Conservation (phyloP, 2,113 vertebrate genomes). For the Sinocyclocheilus grahami region DNA sequence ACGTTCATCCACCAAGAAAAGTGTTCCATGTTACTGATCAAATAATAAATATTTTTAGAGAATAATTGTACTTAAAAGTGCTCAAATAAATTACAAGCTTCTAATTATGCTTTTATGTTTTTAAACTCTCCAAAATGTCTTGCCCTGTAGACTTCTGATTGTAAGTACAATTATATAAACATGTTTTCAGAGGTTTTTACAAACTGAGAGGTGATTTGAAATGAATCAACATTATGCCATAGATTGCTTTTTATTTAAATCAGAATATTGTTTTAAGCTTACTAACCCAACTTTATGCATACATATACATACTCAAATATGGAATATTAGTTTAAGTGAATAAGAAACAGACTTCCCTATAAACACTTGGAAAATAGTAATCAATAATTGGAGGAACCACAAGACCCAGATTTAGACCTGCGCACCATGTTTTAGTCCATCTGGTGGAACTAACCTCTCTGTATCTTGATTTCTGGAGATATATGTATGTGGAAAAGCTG, state of each 20-base stretch:
- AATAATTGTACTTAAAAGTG: not conserved
- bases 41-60: not conserved
- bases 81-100: not conserved
- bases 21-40: not conserved
- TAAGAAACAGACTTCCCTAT: not conserved
- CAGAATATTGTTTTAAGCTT: not conserved
- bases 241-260: not conserved
- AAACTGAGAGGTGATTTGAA: not conserved
- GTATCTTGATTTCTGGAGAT: not conserved
- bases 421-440: not conserved
- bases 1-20: not conserved
- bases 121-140: not conserved
- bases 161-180: not conserved
- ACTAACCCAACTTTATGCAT: not conserved
- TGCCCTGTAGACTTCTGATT: not conserved
- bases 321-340: not conserved
- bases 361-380: not conserved
- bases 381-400: too few relatives aligned
- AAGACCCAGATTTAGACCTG: not conserved
- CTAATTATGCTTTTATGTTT: not conserved
- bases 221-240: not conserved
- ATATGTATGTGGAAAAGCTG: constrained; percentile 1
- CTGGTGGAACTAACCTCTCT: not conserved
- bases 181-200: not conserved
- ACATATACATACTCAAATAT: not conserved